Evolutionary conservation across 2,888 invertebrate species (phyloP).

Genomic region (Oscheius sp.): DNA sequence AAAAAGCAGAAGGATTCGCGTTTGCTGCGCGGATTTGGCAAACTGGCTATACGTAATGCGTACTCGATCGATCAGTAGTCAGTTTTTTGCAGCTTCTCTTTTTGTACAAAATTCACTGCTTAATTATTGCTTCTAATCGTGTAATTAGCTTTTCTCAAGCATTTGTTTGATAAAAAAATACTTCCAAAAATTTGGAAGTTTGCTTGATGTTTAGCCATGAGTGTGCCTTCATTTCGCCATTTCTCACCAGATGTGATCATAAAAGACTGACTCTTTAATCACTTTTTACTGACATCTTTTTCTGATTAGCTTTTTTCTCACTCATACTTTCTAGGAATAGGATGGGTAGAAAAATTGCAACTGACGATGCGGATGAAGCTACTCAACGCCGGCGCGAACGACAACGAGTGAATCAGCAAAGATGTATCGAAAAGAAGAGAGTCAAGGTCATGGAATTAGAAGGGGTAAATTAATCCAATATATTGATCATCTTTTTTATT

Average conservation of each 20-base stretch:
- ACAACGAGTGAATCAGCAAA: not conserved
- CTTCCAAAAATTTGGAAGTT: too few species aligned
- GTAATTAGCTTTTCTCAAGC: too few species aligned
- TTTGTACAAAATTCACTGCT: too few species aligned
- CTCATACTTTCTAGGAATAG: not conserved
- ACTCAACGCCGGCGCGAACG: not conserved
- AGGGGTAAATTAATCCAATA: not conserved
- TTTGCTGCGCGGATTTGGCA: too few species aligned
- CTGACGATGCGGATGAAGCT: not conserved
- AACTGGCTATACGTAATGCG: too few species aligned
- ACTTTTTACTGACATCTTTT: not conserved
- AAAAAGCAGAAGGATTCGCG: too few species aligned
- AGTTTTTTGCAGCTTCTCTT: too few species aligned
- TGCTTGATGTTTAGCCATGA: not conserved
- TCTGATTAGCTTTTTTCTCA: not conserved
- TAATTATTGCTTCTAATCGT: too few species aligned
- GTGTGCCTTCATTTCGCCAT: not conserved
- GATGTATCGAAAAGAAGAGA: not conserved
- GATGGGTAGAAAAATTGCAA: not conserved
- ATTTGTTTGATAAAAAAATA: too few species aligned
- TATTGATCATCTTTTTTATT: not conserved
- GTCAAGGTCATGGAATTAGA: not conserved
- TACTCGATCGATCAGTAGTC: too few species aligned
- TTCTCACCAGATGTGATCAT: constrained; percentile 7
- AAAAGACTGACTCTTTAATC: too few species aligned